phyloP scores from a whole-genome alignment of 2,113 vertebrate genomes.

The Brachyistius frenatus region DNA sequence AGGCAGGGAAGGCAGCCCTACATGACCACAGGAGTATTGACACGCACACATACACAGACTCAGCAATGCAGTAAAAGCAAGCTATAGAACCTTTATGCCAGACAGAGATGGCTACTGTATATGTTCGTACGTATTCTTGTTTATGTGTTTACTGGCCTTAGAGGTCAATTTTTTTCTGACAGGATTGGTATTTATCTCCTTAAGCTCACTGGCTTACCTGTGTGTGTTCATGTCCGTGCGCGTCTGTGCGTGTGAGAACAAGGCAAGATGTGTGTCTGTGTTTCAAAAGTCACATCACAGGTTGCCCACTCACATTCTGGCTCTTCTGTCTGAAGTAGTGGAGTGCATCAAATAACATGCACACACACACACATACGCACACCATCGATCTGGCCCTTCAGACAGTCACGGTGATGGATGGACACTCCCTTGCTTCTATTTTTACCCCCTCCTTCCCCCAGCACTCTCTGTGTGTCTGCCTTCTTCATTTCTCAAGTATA shows the following conservation, averaged over 20 bases:
- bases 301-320: slow-evolving; percentile 62
- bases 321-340: slow-evolving; percentile 55
- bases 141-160: slow-evolving; percentile 44
- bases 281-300: slow-evolving; percentile 58
- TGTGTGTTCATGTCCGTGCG: background rate
- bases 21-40: background rate
- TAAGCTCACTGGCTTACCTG: slow-evolving; percentile 44
- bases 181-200: slow-evolving; percentile 70
- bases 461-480: slow-evolving; percentile 37
- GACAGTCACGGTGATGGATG: slow-evolving; percentile 75
- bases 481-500: slow-evolving; percentile 39
- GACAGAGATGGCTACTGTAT: slow-evolving; percentile 28
- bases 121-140: slow-evolving; percentile 15
- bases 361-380: slow-evolving; percentile 41
- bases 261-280: slow-evolving; percentile 2
- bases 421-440: slow-evolving; percentile 72
- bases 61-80: slow-evolving; percentile 2
- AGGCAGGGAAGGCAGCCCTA: background rate
- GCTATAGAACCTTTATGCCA: slow-evolving; percentile 48
- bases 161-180: slow-evolving; percentile 50
- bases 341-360: slow-evolving; percentile 62
- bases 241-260: slow-evolving; percentile 11
- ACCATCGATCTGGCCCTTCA: slow-evolving; percentile 71
- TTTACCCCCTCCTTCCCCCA: slow-evolving; percentile 46
- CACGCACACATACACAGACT: background rate